phyloP scores from a whole-genome alignment of 2,888 invertebrate species.

The Sabatieria punctata region DNA sequence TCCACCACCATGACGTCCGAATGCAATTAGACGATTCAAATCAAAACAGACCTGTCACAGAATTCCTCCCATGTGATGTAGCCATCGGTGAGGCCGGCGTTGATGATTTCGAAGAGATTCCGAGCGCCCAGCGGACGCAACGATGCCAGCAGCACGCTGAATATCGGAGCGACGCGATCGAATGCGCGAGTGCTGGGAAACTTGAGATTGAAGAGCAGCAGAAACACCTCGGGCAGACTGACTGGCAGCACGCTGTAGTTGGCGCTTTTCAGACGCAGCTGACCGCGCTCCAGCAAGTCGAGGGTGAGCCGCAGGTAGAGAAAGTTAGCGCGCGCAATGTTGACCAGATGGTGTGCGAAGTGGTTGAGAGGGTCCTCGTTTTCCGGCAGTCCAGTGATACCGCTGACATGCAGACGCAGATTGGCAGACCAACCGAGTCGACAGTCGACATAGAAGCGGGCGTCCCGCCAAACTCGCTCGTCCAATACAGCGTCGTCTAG shows the following conservation, averaged over 20 bases:
- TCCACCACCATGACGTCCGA: neutral
- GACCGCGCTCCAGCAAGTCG: conserved; percentile 75
- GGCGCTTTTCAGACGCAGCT: conserved; percentile 48
- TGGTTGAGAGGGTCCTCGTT: conserved; percentile 38
- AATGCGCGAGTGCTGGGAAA: conserved; percentile 79
- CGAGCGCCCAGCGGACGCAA: conserved; percentile 59
- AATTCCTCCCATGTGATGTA: conserved; percentile 78
- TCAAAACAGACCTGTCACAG: conserved; percentile 12
- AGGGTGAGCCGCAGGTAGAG: conserved; percentile 74
- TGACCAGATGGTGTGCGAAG: conserved; percentile 66
- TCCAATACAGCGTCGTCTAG: conserved; percentile 21
- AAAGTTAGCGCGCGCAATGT: conserved; percentile 69
- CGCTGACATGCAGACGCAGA: conserved; percentile 9
- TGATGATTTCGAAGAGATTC: conserved; percentile 62
- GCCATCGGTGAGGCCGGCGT: conserved; percentile 59
- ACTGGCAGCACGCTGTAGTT: conserved; percentile 25
- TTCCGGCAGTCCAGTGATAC: neutral
- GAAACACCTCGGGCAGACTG: conserved; percentile 47
- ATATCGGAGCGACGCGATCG: conserved; percentile 59
- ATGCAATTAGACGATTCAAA: no score
- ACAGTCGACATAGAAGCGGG: conserved; percentile 15
- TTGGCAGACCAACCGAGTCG: conserved; percentile 7
- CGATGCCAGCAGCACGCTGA: conserved; percentile 75
- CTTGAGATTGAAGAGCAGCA: conserved; percentile 68
- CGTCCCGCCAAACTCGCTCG: conserved; percentile 20